Evolutionary conservation across 2,113 vertebrate species (phyloP), one percentile per base, ranked within the genome.

Genomic region (Symphodus melops): DNA sequence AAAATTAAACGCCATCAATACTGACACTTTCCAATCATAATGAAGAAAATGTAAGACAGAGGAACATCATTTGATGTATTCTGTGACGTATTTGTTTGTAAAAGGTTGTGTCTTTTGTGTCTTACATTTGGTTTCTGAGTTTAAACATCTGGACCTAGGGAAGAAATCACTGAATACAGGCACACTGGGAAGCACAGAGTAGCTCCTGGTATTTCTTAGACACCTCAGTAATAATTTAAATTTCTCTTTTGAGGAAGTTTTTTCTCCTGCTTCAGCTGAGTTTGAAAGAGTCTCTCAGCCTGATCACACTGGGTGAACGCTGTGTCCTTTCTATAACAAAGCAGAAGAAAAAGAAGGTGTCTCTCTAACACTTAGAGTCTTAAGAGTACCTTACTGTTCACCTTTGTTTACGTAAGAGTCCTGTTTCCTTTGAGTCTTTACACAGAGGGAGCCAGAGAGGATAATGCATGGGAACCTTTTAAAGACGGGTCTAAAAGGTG

Each of bases 341-440:
- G 51, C 52, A 41, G 2, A 44, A 16, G 21, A 21, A 61, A 73
- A 66, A 66, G 33, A 59, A 78, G 8, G 9, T 42, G 55, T 16
- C 9, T 4, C 3, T 60, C 37, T 59, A 52, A 3, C n/a, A n/a
- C 51, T 8, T 60, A 17, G 39, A 77, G 73, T n/a, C 13, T 46
- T 52, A 83, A 71, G 28, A 59, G 58, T 62, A 62, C 56, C n/a
- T 13, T 46, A 16, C n/a, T 39, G 21, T 68, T 65, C 57, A 63
- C 4, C 55, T 66, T 17, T 44, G 65, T 83, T 66, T 76, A 33
- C 77, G 7, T 69, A 41, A n/a, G 11, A 52, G 71, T 55, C 33
- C 41, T 46, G 16, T 72, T 63, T 44, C 42, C 6, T 39, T 49
- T 37, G 25, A 48, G 21, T 36, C 33, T 49, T 56, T 39, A 21